These are phyloP conservation scores for Athrips mouffetella DNA, from an alignment of 2,888 invertebrate species.

Conservation along the genomic window DNA sequence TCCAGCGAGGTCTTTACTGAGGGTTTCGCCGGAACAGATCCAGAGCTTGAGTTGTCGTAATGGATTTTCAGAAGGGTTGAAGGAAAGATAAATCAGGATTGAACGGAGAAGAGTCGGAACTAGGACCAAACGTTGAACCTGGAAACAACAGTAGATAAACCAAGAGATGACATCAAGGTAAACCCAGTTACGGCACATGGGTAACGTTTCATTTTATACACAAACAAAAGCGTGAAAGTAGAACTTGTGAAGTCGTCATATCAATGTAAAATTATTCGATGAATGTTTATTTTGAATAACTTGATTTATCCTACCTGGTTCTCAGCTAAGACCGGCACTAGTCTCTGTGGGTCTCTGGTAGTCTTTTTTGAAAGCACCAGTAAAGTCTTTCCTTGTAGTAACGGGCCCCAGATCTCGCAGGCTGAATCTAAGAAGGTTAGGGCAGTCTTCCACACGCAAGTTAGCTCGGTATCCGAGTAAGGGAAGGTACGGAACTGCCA, in stretches of 20 bases:
- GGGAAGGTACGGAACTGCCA: conserved; percentile 94
- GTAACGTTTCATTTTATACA: no score
- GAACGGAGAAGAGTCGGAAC: conserved; percentile 91
- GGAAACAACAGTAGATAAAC: conserved; percentile 22
- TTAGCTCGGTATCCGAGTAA: conserved; percentile 81
- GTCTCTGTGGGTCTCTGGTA: conserved; percentile 87
- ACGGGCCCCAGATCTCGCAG: conserved; percentile 91
- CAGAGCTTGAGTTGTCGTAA: conserved; percentile 83
- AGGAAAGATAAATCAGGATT: conserved; percentile 84
- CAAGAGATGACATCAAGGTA: no score
- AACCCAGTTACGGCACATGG: no score
- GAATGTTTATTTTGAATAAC: no score
- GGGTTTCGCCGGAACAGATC: conserved; percentile 92
- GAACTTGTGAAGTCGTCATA: no score
- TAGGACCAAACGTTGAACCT: conserved; percentile 88
- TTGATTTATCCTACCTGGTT: conserved; percentile 84
- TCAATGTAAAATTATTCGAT: no score
- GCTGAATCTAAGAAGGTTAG: conserved; percentile 95
- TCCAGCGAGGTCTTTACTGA: conserved; percentile 83
- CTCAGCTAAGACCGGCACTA: conserved; percentile 82
- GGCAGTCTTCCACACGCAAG: conserved; percentile 93
- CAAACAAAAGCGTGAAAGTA: no score
- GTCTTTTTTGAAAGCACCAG: conserved; percentile 85
- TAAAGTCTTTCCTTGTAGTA: conserved; percentile 84
- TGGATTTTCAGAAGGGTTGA: conserved; percentile 75